Evolutionary conservation across 2,888 invertebrate genomes (phyloP), one percentile per base, ranked within the genome.

Genomic region (Chydorus sphaericus): DNA sequence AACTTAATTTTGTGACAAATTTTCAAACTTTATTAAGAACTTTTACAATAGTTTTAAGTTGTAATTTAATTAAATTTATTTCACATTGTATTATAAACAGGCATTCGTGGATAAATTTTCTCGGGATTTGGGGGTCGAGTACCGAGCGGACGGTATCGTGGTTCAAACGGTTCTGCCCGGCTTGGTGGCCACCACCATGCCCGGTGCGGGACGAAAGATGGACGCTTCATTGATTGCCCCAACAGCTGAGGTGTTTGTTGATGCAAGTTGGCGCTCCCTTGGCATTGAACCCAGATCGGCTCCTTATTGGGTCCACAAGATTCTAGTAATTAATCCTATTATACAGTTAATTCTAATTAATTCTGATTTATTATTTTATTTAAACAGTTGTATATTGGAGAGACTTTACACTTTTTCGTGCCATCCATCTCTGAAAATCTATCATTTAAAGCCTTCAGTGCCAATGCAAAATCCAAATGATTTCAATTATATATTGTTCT

Each of bases 111-210:
- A 83, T 54, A 89, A 89, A 69, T 80, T 90, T 62, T 79, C 84
- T 4, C 80, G 79, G 51, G 85, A 87, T 63, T 70, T 90, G 29
- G 77, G 79, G 8, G 78, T 80, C 55, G 89, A 89, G 66, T 88
- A 86, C 64, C 71, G 74, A 23, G 50, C 10, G 38, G 72, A 77
- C 44, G 87, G 87, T 1, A 80, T 90, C 23, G 76, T 80, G 4
- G 73, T 90, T 5, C 91, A 93, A 71, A 82, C 85, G 66, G 74
- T 93, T 0, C 71, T 83, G 57, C 93, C 93, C 0, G 90, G 88
- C 1, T 87, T 84, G 62, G 92, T 94, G 1, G 87, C 88, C 23
- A 90, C 92, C 1, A 92, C 91, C 66, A 88, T 91, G 86, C 82
- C 85, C 8, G 85, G 85, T 64, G 83, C 91, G 58, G 63, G 63